Base-by-base conservation (phyloP, 1,140 invertebrate genomes). In the Zaprionus lachaisei region DNA sequence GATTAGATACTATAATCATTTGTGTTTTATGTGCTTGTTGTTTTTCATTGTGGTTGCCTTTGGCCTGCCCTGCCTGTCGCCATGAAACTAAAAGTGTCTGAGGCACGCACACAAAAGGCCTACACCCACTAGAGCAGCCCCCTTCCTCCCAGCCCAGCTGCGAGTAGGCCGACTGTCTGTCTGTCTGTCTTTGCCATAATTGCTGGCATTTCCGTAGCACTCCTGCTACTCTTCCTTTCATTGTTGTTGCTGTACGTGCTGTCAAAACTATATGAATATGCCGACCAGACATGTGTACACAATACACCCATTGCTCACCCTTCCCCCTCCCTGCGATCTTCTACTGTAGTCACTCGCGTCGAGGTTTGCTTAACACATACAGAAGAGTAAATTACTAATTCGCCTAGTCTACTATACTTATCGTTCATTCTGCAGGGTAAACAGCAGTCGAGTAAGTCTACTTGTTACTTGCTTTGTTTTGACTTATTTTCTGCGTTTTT, bases 1-100 rank as follows among this genome's bases (percentile, higher is more conserved):
- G 86, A 91, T 91, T 91, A 91, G 86, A 91, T 91, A 83, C 80
- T 86, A 91, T 91, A 91, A 91, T 91, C 86, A 91, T 91, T 91
- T 91, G 86, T 81, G 85, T 90, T 90, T 90, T 90, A 90, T 90
- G 79, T 80, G 64, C 84, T 79, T 87, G 84, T 87, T 87, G 84
- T 87, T 89, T 80, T 80, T 80, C 76, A 78, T 78, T 80, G 71
- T 66, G 75, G 79, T 72, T 78, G 81, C 79, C 72, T 47, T 47
- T 47, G 41, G 77, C 79, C 73, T 72, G 77, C 44, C 61, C 26
- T 26, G 54, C 6, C 14, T 70, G 76, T 83, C 71, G 82, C 82
- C 82, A 79, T 58, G 70, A 57, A 77, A 70, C 67, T 84, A 64
- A 75, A 63, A 70, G 67, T 75, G 72, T 70, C 72, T 70, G 67